phyloP scores from a whole-genome alignment of 2,797 vertebrate species.

The Xiphorhynchus erythropygius region DNA sequence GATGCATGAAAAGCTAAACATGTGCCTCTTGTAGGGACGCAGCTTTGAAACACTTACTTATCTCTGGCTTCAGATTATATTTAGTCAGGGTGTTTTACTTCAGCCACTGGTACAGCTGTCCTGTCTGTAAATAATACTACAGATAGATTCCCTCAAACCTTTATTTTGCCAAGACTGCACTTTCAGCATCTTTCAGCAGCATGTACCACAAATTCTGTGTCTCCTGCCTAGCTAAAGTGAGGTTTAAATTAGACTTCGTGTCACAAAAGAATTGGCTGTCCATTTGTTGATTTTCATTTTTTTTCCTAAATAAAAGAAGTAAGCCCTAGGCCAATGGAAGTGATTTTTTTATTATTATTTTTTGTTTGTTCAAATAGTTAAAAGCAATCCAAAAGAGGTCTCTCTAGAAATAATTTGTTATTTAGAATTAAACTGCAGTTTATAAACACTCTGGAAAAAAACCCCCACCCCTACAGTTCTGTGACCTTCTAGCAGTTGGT shows the following conservation, averaged over 20 bases:
- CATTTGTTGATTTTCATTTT: not conserved
- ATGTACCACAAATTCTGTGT: not conserved
- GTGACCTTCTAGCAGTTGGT: not conserved
- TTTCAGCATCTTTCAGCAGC: conserved; percentile 2
- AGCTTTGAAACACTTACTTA: conserved; percentile 81
- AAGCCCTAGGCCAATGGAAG: not conserved
- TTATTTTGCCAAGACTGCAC: conserved; percentile 48
- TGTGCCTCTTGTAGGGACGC: conserved; percentile 74
- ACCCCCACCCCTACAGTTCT: not conserved
- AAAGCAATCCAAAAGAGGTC: not conserved
- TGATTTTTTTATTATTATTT: not conserved
- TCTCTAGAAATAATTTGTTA: not conserved
- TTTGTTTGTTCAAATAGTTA: not conserved
- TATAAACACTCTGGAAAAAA: not conserved
- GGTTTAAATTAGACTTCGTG: not conserved
- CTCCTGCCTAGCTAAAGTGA: not conserved
- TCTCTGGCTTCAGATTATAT: conserved; percentile 77
- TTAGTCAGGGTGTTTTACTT: conserved; percentile 74
- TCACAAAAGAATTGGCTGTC: not conserved
- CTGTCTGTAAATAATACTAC: conserved; percentile 75
- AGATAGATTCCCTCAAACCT: conserved; percentile 37
- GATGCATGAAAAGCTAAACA: conserved; percentile 79
- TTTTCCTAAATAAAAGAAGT: not conserved
- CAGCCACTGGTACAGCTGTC: conserved; percentile 79
- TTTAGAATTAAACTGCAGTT: not conserved